These are phyloP conservation scores for Zaprionus bogoriensis DNA, from an alignment of 2,888 invertebrate genomes.

Conservation along the genomic window DNA sequence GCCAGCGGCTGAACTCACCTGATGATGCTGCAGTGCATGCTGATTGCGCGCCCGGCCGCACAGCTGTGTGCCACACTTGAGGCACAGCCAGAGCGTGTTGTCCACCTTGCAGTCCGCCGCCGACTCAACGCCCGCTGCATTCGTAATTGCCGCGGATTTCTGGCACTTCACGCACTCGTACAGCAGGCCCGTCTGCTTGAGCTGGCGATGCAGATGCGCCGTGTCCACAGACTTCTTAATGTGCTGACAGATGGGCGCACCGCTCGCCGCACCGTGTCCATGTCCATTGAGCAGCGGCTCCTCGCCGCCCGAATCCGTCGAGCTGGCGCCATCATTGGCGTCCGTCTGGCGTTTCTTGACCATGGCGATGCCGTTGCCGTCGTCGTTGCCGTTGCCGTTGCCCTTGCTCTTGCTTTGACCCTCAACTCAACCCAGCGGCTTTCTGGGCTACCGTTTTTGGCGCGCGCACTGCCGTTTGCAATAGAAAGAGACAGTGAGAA, in stretches of 20 bases:
- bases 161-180: conserved; percentile 85
- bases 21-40: conserved; percentile 90
- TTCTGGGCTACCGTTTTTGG: conserved; percentile 6
- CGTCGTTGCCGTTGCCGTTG: no score
- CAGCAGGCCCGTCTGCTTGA: conserved; percentile 84
- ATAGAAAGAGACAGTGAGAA: no score
- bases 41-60: conserved; percentile 88
- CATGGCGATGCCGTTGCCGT: conserved; percentile 83
- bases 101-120: conserved; percentile 83
- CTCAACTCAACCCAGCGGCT: conserved; percentile 44
- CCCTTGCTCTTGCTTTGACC: no score
- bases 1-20: no score
- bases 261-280: conserved; percentile 34
- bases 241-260: conserved; percentile 85
- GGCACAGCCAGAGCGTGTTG: conserved; percentile 89
- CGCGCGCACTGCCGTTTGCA: conserved; percentile 26
- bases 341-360: conserved; percentile 90
- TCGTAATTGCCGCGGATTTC: conserved; percentile 83
- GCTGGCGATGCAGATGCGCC: conserved; percentile 85
- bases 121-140: conserved; percentile 56
- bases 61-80: conserved; percentile 90
- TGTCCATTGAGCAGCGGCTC: conserved; percentile 82
- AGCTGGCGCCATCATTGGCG: conserved; percentile 86
- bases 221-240: conserved; percentile 88
- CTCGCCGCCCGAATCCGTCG: conserved; percentile 89